phyloP scores from a whole-genome alignment of 2,888 invertebrate species.

The Troglohyphantes excavatus region DNA sequence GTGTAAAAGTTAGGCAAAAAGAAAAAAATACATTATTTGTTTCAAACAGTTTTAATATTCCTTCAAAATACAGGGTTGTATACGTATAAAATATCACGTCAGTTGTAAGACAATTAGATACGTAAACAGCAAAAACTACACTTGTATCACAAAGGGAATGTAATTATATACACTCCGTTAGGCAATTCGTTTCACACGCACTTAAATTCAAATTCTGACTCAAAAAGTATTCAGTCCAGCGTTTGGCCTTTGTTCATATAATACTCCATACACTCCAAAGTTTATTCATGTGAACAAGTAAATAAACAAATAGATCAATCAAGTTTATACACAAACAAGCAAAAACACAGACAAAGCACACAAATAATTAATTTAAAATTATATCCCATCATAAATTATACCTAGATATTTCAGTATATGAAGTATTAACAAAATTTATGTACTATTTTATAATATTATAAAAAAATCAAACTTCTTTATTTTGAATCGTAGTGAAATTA shows the following conservation, averaged over 20 bases:
- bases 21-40: neutral
- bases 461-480: too few species aligned
- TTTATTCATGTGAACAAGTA: neutral
- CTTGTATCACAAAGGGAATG: slow-evolving; percentile 57
- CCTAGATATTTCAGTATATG: too few species aligned
- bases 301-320: neutral
- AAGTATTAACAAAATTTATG: too few species aligned
- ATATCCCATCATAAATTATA: too few species aligned
- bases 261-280: neutral
- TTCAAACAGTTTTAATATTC: slow-evolving; percentile 47
- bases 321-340: neutral
- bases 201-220: neutral
- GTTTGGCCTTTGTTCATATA: slow-evolving; percentile 69
- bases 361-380: too few species aligned
- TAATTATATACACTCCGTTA: slow-evolving; percentile 35
- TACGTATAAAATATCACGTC: slow-evolving; percentile 52
- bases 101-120: slow-evolving; percentile 32
- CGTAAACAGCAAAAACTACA: slow-evolving; percentile 27
- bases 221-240: neutral
- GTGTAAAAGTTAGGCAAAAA: slow-evolving; percentile 18
- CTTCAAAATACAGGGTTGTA: slow-evolving; percentile 44
- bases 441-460: too few species aligned
- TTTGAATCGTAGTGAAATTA: too few species aligned
- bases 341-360: neutral
- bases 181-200: slow-evolving; percentile 3